These are phyloP conservation scores for Actinopyga echinites DNA, from an alignment of 53 echinoderm and acorn worm genomes.

Conservation along the genomic window DNA sequence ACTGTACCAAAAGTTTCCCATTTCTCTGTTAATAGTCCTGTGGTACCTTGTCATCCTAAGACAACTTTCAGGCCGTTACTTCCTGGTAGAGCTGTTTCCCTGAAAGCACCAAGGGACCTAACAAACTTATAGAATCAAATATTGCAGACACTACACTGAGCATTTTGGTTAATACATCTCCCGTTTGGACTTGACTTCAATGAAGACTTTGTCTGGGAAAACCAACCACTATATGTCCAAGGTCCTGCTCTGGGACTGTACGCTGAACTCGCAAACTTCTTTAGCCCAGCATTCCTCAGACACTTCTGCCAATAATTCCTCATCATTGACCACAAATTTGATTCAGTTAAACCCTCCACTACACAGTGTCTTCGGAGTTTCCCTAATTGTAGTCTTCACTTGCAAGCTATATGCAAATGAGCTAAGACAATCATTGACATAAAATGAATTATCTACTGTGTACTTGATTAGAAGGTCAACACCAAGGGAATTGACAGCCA, in stretches of 20 bases:
- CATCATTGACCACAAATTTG: slow-evolving; percentile 19
- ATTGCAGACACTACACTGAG: slow-evolving; percentile 46
- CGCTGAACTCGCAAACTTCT: neutral
- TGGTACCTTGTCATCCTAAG: slow-evolving; percentile 52
- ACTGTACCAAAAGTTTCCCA: too few relatives aligned
- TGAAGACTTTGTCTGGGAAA: neutral
- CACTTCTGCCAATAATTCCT: neutral
- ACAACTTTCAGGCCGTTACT: slow-evolving; percentile 6
- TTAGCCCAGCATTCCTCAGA: neutral
- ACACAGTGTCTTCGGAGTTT: neutral
- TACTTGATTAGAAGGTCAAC: neutral
- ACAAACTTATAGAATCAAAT: slow-evolving; percentile 51
- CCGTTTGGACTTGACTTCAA: neutral
- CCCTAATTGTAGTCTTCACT: neutral
- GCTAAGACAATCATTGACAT: slow-evolving; percentile 9
- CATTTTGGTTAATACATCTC: neutral
- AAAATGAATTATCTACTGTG: slow-evolving; percentile 7
- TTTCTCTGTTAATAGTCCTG: neutral
- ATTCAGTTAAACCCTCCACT: slow-evolving; percentile 13
- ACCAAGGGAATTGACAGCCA: neutral
- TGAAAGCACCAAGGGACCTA: slow-evolving; percentile 1
- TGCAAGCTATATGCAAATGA: neutral
- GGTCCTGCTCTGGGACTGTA: neutral
- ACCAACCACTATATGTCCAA: slow-evolving; percentile 12
- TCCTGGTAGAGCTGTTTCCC: slow-evolving; percentile 40